Evolutionary conservation across 2,888 invertebrate genomes (phyloP), one percentile per base, ranked within the genome.

Genomic region (Caenorhabditis sp.): DNA sequence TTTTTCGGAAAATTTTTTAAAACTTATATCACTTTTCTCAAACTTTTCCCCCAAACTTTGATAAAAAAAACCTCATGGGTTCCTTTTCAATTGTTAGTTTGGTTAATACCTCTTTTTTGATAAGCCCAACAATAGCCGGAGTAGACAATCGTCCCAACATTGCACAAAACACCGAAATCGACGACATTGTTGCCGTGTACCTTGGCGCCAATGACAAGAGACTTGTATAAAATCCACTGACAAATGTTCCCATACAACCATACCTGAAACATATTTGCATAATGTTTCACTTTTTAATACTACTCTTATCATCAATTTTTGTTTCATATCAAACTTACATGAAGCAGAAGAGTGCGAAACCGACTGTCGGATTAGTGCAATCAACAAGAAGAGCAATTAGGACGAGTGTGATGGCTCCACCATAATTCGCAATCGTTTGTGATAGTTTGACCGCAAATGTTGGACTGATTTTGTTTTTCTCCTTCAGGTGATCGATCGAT

Each of bases 191-290:
- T 21, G 82, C 83, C 0, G 82, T 81, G 61, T 81, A 83, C 8
- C 76, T 73, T 1, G 84, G 84, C 12, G 83, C 84, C 31, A 84
- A 60, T 10, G 79, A 82, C 1, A 84, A 64, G 0, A 78, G 66
- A 0, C 80, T 76, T 1, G 83, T 83, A 72, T 79, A 81, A 62
- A 80, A 81, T n/a, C 84, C 83, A 53, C 73, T 73, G 67, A 69
- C 74, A 17, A 79, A 76, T 2, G 77, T 76, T 23, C 79, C 72
- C 73, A 77, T 66, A 36, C 69, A 69, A 12, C 69, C 66, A 51
- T 72, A 79, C 70, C 78, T 78, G 50, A 19, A 58, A 23, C 37
- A 14, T 37, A 27, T 14, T 6, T 17, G 6, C 37, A 10, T 5
- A n/a, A 2, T 21, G 1, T 8, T 43, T 60, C 14, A 61, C 17